Conservation (phyloP, 1,140 invertebrate species). For the Macrocentrus cingulum region DNA sequence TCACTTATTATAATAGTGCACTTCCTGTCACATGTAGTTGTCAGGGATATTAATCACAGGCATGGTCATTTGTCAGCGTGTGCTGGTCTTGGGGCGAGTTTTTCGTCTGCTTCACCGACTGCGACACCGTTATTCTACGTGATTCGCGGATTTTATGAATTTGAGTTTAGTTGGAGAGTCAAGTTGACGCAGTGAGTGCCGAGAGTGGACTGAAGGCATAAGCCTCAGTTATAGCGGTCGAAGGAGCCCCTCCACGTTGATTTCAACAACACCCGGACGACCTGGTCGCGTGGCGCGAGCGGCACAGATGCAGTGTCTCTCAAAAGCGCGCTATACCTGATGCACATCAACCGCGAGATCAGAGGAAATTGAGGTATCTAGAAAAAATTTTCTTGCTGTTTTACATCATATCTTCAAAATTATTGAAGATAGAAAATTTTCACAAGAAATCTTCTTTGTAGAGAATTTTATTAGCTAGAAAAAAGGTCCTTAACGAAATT, state of each 20-base stretch:
- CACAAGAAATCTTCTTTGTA: too few species aligned
- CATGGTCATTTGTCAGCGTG: too few species aligned
- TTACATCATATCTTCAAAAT: too few species aligned
- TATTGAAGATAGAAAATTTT: too few species aligned
- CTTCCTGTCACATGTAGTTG: too few species aligned
- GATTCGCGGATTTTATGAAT: slow-evolving; percentile 13
- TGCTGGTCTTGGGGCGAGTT: too few species aligned
- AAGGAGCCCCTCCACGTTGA: slow-evolving; percentile 52
- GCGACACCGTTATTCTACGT: background rate
- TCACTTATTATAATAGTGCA: background rate
- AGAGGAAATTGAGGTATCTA: too few species aligned
- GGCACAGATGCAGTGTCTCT: slow-evolving; percentile 51
- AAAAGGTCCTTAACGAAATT: too few species aligned
- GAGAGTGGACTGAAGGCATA: slow-evolving; percentile 53
- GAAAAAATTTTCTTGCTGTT: too few species aligned
- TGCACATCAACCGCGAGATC: background rate
- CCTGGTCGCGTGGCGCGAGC: slow-evolving; percentile 48
- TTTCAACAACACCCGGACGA: slow-evolving; percentile 52
- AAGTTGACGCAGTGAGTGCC: slow-evolving; percentile 50
- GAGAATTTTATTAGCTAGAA: too few species aligned
- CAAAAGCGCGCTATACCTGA: slow-evolving; percentile 40
- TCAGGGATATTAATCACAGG: background rate
- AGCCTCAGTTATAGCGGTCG: slow-evolving; percentile 45
- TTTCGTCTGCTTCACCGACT: too few species aligned
- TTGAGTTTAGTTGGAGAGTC: slow-evolving; percentile 27